A percentile compares a stretch with the other conserved stretches of the same genome.
phyloP scores from a whole-genome alignment of 2,888 invertebrate species.

The Eulithis prunata region DNA sequence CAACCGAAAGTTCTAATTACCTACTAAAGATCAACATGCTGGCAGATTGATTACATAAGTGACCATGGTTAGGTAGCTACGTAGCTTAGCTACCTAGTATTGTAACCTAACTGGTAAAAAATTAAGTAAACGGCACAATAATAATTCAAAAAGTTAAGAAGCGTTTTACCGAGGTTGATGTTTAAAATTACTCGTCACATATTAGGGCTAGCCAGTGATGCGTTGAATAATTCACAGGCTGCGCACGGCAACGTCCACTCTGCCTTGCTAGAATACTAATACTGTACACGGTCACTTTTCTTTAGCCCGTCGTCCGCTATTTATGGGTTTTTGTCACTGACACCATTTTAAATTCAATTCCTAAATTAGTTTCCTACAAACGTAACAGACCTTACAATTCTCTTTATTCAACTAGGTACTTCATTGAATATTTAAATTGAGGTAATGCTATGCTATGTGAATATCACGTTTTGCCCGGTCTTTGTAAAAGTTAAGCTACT shows the following conservation, averaged over 20 bases:
- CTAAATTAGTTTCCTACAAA: conserved; percentile 24
- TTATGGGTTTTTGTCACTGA: conserved; percentile 38
- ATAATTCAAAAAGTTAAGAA: conserved; percentile 4
- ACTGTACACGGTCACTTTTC: conserved; percentile 46
- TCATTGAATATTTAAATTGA: too few relatives aligned
- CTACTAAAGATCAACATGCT: neutral
- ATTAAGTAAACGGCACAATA: neutral
- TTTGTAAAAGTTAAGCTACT: too few relatives aligned
- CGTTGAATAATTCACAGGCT: conserved; percentile 65
- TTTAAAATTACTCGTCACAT: conserved; percentile 62
- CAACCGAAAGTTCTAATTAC: too few relatives aligned
- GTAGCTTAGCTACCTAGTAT: neutral
- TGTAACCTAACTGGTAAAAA: neutral
- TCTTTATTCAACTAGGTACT: too few relatives aligned
- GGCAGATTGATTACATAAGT: neutral
- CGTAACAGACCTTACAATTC: conserved; percentile 8
- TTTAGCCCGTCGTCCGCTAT: conserved; percentile 31
- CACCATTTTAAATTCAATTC: conserved; percentile 11
- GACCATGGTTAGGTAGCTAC: too few relatives aligned
- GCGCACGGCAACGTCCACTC: conserved; percentile 52
- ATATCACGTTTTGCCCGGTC: too few relatives aligned
- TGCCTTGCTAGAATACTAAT: conserved; percentile 61
- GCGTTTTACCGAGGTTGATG: conserved; percentile 44
- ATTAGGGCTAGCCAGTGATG: conserved; percentile 54
- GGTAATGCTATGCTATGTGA: too few relatives aligned